Percentiles rank a stretch among this genome's conserved stretches.
phyloP scores from a whole-genome alignment of 1,140 invertebrate species.

The Matsumurasca onukii region DNA sequence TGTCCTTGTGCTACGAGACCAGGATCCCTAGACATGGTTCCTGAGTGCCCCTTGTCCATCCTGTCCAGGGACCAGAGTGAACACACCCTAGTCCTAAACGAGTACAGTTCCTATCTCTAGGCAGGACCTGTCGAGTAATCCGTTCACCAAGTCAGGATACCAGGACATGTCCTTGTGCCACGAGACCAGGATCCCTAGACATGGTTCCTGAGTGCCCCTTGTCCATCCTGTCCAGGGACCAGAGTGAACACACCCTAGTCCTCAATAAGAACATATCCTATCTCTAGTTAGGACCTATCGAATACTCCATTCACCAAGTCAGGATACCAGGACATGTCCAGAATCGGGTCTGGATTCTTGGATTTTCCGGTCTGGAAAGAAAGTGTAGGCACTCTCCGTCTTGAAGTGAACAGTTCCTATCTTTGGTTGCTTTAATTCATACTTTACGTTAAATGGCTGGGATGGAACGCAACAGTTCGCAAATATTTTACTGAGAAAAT shows the following conservation, averaged over 20 bases:
- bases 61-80: constrained; percentile 10
- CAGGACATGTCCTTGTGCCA: constrained; percentile 32
- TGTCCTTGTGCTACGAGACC: constrained; percentile 32
- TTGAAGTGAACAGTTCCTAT: not conserved
- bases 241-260: not conserved
- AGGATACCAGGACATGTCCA: constrained; percentile 31
- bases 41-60: constrained; percentile 6
- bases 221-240: constrained; percentile 1
- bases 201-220: constrained; percentile 17
- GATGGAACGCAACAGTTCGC: no score
- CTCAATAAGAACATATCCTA: not conserved
- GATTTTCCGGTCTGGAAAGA: not conserved
- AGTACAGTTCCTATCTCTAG: constrained; percentile 8
- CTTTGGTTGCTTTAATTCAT: no score
- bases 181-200: constrained; percentile 30
- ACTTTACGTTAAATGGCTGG: no score
- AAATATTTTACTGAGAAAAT: no score
- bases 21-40: constrained; percentile 27
- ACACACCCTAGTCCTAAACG: not conserved
- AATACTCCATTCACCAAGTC: constrained; percentile 34
- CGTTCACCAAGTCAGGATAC: constrained; percentile 34
- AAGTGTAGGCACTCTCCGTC: not conserved
- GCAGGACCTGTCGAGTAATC: constrained; percentile 13
- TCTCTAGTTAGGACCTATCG: constrained; percentile 5
- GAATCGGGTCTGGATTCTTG: constrained; percentile 10